phyloP scores from a whole-genome alignment of 2,113 vertebrate genomes.

The Mesocricetus auratus region DNA sequence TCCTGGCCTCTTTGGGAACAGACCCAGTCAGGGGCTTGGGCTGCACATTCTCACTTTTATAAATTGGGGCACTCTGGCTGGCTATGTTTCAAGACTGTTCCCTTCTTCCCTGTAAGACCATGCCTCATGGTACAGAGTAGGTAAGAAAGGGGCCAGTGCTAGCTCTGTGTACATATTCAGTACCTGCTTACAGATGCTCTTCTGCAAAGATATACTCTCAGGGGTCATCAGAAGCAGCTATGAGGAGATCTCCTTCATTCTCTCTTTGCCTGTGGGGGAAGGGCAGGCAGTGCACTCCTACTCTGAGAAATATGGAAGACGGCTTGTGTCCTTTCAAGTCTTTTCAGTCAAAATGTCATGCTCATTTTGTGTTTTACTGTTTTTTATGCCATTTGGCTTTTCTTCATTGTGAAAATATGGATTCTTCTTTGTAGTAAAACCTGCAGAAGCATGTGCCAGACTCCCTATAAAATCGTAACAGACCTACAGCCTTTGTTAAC shows the following conservation, averaged over 20 bases:
- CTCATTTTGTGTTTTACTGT: neutral
- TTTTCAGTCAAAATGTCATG: neutral
- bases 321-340: neutral
- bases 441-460: neutral
- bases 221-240: neutral
- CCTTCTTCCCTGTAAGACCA: neutral
- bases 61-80: neutral
- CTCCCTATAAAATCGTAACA: neutral
- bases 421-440: neutral
- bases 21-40: neutral
- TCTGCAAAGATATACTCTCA: neutral
- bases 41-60: neutral
- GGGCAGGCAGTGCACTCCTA: no score
- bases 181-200: neutral
- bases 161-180: neutral
- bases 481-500: neutral
- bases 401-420: neutral
- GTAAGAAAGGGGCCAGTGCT: neutral
- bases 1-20: neutral
- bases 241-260: neutral
- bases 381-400: neutral
- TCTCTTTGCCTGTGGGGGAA: neutral
- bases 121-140: neutral
- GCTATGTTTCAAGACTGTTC: neutral
- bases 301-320: neutral